Conservation (phyloP, 2,113 vertebrate genomes). For the Dolichotis patagonum region DNA sequence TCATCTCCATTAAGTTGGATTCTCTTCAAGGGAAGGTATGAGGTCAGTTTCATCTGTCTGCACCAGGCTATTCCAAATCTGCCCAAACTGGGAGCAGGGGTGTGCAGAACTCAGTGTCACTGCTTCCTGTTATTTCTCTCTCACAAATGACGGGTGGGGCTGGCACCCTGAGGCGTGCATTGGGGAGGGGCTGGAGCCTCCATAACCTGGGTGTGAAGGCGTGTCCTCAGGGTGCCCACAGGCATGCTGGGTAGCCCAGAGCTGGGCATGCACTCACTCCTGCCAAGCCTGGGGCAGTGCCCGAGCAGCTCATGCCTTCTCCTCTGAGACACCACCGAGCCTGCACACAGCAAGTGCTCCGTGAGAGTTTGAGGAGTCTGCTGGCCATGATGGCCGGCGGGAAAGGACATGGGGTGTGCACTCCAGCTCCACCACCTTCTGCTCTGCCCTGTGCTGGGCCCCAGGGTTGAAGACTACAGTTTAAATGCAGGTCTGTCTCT, state of each 20-base stretch:
- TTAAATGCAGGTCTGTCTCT: not conserved
- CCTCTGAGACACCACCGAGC: not conserved
- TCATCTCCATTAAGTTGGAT: not conserved
- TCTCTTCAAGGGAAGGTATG: not conserved
- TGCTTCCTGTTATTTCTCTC: not conserved
- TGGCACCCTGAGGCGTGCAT: not conserved
- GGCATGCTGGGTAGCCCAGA: not conserved
- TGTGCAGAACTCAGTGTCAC: too few species aligned
- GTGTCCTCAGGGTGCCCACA: not conserved
- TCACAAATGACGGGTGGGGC: not conserved
- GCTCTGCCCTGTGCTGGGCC: not conserved
- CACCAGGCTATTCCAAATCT: not conserved
- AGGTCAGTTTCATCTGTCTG: not conserved
- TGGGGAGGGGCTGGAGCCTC: not conserved
- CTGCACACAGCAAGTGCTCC: not conserved
- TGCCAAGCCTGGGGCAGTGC: accelerated
- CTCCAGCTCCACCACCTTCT: not conserved
- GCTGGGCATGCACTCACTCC: accelerated
- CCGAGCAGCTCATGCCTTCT: accelerated
- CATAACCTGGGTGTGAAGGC: not conserved
- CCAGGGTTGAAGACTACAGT: accelerated
- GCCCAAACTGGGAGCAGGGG: not conserved
- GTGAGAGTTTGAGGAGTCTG: too few species aligned
- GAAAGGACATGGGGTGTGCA: not conserved
- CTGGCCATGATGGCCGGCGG: not conserved